phyloP scores from a whole-genome alignment of 1,140 invertebrate species.

The Euwallacea similis region DNA sequence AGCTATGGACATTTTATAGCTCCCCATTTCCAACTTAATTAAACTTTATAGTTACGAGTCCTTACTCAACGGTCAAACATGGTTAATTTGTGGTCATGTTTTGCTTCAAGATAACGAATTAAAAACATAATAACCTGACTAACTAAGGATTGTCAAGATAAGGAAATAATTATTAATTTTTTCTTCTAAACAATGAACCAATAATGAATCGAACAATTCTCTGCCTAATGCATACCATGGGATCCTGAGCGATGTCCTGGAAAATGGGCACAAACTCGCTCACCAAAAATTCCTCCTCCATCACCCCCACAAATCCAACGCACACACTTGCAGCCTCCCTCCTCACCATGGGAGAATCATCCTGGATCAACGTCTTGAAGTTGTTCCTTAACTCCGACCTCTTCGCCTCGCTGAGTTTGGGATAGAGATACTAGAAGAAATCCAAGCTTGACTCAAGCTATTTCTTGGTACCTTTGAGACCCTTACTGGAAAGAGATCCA shows the following conservation, averaged over 20 bases:
- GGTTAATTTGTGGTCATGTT: too few relatives aligned
- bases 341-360: slow-evolving; percentile 49
- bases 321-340: slow-evolving; percentile 40
- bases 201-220: not conserved
- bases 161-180: not conserved
- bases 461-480: not conserved
- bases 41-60: too few relatives aligned
- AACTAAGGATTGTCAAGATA: not conserved
- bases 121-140: not conserved
- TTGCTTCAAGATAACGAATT: too few relatives aligned
- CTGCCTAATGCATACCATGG: slow-evolving; percentile 39
- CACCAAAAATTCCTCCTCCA: slow-evolving; percentile 43
- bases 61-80: too few relatives aligned
- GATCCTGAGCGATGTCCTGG: slow-evolving; percentile 46
- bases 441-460: not conserved
- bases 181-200: too few relatives aligned
- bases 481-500: slow-evolving; percentile 45
- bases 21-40: too few relatives aligned
- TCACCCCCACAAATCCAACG: slow-evolving; percentile 37
- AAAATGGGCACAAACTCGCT: slow-evolving; percentile 48
- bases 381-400: slow-evolving; percentile 42
- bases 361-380: slow-evolving; percentile 44
- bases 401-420: slow-evolving; percentile 40
- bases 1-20: too few relatives aligned
- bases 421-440: slow-evolving; percentile 44